These are phyloP conservation scores for Coleophora deauratella DNA, from an alignment of 2,888 invertebrate genomes.

Conservation along the genomic window DNA sequence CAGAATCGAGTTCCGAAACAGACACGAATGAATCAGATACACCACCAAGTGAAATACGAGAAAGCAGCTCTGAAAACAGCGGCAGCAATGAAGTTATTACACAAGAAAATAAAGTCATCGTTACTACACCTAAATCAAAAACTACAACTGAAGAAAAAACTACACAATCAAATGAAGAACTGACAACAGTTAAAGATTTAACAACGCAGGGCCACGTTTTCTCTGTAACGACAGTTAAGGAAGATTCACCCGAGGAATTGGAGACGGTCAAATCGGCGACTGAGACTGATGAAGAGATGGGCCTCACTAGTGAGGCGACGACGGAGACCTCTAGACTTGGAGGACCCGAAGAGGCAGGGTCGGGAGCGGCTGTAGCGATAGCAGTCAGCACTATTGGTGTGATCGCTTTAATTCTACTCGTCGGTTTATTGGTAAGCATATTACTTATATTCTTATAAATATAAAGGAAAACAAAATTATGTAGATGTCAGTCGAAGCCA, in stretches of 20 bases:
- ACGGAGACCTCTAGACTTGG: slow-evolving; percentile 37
- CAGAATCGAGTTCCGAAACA: slow-evolving; percentile 5
- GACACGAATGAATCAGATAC: slow-evolving; percentile 20
- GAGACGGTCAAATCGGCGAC: slow-evolving; percentile 32
- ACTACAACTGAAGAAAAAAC: slow-evolving; percentile 18
- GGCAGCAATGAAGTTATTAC: slow-evolving; percentile 52
- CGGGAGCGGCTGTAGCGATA: slow-evolving; percentile 85
- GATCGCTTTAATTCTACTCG: slow-evolving; percentile 83
- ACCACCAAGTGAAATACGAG: slow-evolving; percentile 18
- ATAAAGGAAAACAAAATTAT: neutral
- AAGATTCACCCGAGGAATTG: slow-evolving; percentile 28
- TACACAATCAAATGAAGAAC: slow-evolving; percentile 9
- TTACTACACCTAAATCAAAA: slow-evolving; percentile 16
- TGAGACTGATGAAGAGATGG: slow-evolving; percentile 41
- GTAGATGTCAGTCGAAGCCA: no score
- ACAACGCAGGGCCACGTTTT: slow-evolving; percentile 29
- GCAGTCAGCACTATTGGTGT: slow-evolving; percentile 87
- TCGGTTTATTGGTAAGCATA: slow-evolving; percentile 81
- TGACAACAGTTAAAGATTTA: slow-evolving; percentile 15
- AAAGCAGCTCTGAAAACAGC: slow-evolving; percentile 46
- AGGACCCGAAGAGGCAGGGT: slow-evolving; percentile 54
- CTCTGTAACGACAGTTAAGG: slow-evolving; percentile 27
- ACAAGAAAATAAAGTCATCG: slow-evolving; percentile 20
- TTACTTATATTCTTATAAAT: neutral
- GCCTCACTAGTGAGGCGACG: slow-evolving; percentile 41